phyloP scores from a whole-genome alignment of 2,113 vertebrate species.

The Daubentonia madagascariensis region DNA sequence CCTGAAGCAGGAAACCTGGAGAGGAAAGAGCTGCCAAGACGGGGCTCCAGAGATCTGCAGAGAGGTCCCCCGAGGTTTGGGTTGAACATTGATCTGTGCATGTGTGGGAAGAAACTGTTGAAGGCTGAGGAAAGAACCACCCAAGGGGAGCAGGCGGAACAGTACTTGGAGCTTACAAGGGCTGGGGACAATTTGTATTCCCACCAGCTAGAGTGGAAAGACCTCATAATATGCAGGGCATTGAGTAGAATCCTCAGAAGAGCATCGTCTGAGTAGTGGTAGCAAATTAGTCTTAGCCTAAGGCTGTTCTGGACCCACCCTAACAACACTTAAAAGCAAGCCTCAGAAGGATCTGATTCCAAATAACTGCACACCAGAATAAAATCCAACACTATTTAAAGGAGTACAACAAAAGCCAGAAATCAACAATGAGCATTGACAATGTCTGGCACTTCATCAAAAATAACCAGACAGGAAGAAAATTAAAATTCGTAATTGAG shows the following conservation, averaged over 20 bases:
- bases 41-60: background rate
- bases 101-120: background rate
- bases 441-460: background rate
- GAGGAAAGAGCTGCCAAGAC: too few species aligned
- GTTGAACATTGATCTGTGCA: too few species aligned
- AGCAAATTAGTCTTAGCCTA: background rate
- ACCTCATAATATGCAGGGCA: background rate
- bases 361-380: background rate
- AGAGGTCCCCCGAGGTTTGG: background rate
- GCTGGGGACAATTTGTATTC: background rate
- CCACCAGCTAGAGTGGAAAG: background rate
- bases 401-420: background rate
- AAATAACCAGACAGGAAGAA: background rate
- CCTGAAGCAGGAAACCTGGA: background rate
- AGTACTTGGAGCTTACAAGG: background rate
- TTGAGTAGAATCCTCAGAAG: background rate
- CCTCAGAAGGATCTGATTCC: background rate
- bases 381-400: background rate
- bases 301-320: background rate
- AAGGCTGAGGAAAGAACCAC: too few species aligned
- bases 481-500: background rate
- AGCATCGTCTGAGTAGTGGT: background rate
- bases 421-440: background rate
- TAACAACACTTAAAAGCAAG: background rate
- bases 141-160: background rate